Conservation (phyloP, 2,797 vertebrate genomes). For the Semaprochilodus insignis region DNA sequence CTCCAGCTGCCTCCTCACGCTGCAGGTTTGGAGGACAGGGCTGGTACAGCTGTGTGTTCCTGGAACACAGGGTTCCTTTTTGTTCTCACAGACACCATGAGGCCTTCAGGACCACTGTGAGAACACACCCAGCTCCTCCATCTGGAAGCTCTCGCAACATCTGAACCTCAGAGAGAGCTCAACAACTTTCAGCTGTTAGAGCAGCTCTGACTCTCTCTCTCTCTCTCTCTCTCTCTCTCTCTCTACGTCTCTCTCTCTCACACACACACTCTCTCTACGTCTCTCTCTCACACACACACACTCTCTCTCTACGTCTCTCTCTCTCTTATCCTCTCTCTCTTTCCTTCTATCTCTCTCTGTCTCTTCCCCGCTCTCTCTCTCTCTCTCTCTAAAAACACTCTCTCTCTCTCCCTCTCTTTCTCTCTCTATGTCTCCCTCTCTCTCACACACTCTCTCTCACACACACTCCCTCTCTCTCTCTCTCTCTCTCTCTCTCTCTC, state of each 20-base stretch:
- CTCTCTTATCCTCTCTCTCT: too few relatives aligned
- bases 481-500: neutral
- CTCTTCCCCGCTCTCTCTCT: neutral
- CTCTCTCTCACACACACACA: neutral
- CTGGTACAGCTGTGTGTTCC: too few relatives aligned
- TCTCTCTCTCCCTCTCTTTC: neutral
- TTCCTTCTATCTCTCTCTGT: too few relatives aligned
- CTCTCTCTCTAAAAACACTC: too few relatives aligned
- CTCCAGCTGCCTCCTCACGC: too few relatives aligned
- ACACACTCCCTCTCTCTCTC: neutral
- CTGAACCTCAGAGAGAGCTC: neutral
- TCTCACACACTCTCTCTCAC: too few relatives aligned
- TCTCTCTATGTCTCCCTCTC: neutral
- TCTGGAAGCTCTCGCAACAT: constrained; percentile 11
- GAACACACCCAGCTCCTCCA: neutral
- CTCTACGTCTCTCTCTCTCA: too few relatives aligned
- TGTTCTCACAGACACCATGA: too few relatives aligned
- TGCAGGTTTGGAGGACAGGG: too few relatives aligned
- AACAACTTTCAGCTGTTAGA: constrained; percentile 1
- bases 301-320: neutral
- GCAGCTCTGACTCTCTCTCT: neutral
- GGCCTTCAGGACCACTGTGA: neutral
- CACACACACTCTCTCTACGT: too few relatives aligned
- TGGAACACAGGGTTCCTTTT: too few relatives aligned
- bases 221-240: neutral